Base-by-base conservation (phyloP, 2,113 vertebrate species). In the Scartelaos histophorus region DNA sequence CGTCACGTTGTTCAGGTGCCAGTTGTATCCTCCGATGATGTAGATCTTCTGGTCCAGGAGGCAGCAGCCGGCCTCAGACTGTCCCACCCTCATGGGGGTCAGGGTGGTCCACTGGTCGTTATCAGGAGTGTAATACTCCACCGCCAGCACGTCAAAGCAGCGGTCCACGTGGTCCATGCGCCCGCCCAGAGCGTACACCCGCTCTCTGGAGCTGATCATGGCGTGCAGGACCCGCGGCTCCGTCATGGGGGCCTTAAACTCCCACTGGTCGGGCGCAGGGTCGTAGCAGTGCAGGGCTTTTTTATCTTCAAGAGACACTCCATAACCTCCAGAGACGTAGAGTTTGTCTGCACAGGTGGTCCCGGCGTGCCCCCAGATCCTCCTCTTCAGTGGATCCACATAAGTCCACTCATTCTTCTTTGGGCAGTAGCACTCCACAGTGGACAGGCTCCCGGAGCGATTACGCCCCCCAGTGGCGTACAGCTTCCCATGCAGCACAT, bases 131-230 rank as follows among this genome's bases (percentile, higher is more conserved):
- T 99, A 99, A 88, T 96, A 98, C 45, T 99, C 98, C 21, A 96
- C 96, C 0, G 96, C 95, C 58, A 98, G 83, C 24, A 99, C 96
- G 0, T 99, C 97, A 0, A 99, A 99, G 66, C 98, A 98, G 5
- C 96, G 96, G 78, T 99, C 98, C 17, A 97, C 95, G 0, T 99
- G 97, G 91, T 99, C 98, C 96, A 98, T 97, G 70, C 98, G 95
- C 13, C 98, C 98, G 0, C 98, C 97, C 2, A 99, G 89, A 0
- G 95, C 95, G 0, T 98, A 99, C 10, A 99, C 88, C 15, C 95
- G 92, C 2, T 90, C 73, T 0, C 76, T 85, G 0, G 94, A 86
- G 0, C 94, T 92, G 34, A 97, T 95, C 98, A 99, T 98, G 67
- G 96, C 93, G 0, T 99, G 98, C 53, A 99, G 82, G 11, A 99